Conservation (phyloP, 1,140 invertebrate species). For the Penaeus indicus region DNA sequence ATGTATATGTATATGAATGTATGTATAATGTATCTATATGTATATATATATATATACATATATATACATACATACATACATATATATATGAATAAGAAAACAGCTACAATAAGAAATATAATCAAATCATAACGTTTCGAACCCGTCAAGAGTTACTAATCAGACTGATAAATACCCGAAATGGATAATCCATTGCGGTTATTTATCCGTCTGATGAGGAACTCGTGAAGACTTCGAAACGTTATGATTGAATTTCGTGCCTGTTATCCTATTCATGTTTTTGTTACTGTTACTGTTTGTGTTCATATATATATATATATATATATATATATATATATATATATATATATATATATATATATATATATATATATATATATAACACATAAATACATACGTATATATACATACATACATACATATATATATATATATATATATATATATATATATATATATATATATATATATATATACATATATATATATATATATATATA, state of each 20-base stretch:
- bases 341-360: background rate
- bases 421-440: background rate
- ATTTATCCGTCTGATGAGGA: too few species aligned
- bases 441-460: background rate
- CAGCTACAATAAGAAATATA: too few species aligned
- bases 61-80: background rate
- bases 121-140: too few species aligned
- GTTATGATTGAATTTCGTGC: background rate
- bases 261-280: background rate
- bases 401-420: background rate
- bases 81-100: background rate
- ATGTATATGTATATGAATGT: background rate
- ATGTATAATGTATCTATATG: background rate
- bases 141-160: too few species aligned
- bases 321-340: background rate
- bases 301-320: background rate
- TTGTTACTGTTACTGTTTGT: background rate
- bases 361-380: background rate
- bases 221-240: background rate
- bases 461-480: background rate
- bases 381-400: too few species aligned
- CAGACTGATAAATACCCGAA: too few species aligned
- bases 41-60: background rate
- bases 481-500: background rate
- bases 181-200: too few species aligned